Evolutionary conservation across 2,888 invertebrate species (phyloP), one percentile per base, ranked within the genome.

Genomic region (Microctonus aethiopoides): DNA sequence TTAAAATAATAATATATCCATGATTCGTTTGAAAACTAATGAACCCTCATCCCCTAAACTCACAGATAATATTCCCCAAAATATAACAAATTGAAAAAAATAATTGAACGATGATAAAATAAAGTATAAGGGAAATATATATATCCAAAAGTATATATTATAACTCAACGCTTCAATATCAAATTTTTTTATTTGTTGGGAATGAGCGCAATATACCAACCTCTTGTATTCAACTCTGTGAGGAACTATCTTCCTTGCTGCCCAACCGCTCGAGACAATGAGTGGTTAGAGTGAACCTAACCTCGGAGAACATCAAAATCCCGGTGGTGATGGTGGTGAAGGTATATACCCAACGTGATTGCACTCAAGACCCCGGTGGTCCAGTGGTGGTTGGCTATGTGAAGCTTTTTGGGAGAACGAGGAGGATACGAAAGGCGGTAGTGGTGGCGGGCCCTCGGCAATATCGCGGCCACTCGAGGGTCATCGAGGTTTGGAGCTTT

Each of bases 391-490:
- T 61, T n/a, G 29, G 16, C 51, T n/a, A 22, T 32, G 13, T 26
- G 51, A 29, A 39, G 22, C 34, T 54, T 7, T 5, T 46, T 16
- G 16, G 46, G 46, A 20, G 46, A 46, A 46, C 46, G 46, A 46
- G 46, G 16, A 16, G 64, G 54, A 26, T 52, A 32, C 22, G 16
- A 36, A 54, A 56, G 56, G 65, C 56, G 65, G 65, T 32, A 52
- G 51, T 52, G 32, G 63, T 52, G 54, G 22, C 36, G 54, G 22
- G 54, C 65, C 79, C 76, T 79, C 77, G 79, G 86, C 85, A 86
- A 86, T 86, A 86, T 86, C 84, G 81, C 78, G 82, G 81, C 83
- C 81, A 83, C 84, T 86, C 84, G 81, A 86, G 86, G 83, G 83
- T 78, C 85, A 86, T 86, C 82, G 84, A 84, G 82, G 80, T 81